Evolutionary conservation across 2,797 vertebrate species (phyloP).

Genomic region (Protonibea diacanthus): DNA sequence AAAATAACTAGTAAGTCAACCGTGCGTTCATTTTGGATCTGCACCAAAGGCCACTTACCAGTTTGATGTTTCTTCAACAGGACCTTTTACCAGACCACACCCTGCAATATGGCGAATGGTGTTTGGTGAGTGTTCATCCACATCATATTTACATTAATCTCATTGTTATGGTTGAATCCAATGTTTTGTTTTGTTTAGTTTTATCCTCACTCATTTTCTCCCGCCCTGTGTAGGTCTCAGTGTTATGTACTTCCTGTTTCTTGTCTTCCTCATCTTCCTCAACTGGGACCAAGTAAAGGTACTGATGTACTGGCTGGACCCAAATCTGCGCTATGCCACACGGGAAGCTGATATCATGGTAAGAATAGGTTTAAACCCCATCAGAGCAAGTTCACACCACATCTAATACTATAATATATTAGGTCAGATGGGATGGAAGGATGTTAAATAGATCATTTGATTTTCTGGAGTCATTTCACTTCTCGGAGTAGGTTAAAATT

Average conservation of each 20-base stretch:
- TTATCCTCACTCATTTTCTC: constrained; percentile 5
- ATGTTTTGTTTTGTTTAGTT: neutral
- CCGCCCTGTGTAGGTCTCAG: constrained; percentile 88
- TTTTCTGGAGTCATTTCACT: neutral
- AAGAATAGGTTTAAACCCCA: constrained; percentile 20
- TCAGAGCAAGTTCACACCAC: neutral
- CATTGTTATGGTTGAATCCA: neutral
- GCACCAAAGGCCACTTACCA: neutral
- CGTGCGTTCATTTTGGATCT: neutral
- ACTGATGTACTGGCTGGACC: constrained; percentile 96
- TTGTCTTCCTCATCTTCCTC: constrained; percentile 95
- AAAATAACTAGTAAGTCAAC: neutral
- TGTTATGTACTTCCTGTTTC: constrained; percentile 97
- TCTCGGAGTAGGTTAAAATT: neutral
- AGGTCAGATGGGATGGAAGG: neutral
- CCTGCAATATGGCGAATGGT: constrained; percentile 95
- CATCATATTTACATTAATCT: neutral
- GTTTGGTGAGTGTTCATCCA: constrained; percentile 89
- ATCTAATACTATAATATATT: neutral
- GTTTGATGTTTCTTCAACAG: constrained; percentile 70
- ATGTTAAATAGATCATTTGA: neutral
- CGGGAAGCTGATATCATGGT: constrained; percentile 97
- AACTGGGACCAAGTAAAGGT: constrained; percentile 96
- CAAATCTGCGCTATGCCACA: constrained; percentile 93
- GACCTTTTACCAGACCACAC: constrained; percentile 94